Base-by-base conservation (phyloP, 2,888 invertebrate genomes). In the Amphipoea lucens region DNA sequence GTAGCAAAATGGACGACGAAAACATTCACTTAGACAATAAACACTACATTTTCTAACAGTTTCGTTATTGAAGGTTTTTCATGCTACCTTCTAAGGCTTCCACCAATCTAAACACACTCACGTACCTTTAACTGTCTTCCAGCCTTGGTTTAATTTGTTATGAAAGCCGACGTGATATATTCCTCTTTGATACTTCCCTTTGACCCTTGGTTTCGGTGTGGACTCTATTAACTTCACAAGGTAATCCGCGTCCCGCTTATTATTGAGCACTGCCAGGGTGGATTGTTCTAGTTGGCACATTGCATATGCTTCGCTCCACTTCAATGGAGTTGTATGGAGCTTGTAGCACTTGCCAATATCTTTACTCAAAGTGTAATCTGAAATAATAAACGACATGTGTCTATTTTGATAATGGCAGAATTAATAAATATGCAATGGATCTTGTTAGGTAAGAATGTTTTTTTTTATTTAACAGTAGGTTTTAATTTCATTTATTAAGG, bases 231-330 rank as follows among this genome's bases (percentile, higher is more conserved):
- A 17, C 11, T 68, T 23, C 0, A 68, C 71, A n/a, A 88, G 79
- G 51, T 68, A 74, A 4, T 86, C 63, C 5, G 81, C 82, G 20
- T 89, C 89, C 23, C 1, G 4, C 11, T 23, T 76, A 29, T 89
- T 92, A 77, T 94, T 92, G 57, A 95, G 91, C 11, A 96, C 90
- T 5, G 94, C 94, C 45, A 96, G 77, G 71, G 92, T 92, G 0
- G 94, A 93, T 76, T 92, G 92, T 76, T 96, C 96, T 1, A 92
- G 87, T 45, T 87, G 88, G 84, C 96, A 96, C 0, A 90, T 82
- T 0, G 86, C 86, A 51, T 92, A 91, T 0, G 96, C 96, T 0
- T 95, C 94, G 0, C 88, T 89, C 96, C 96, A 96, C 54, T 90
- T 94, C 82, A 87, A 81, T 0, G 95, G 94, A 3, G 82, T 89